Conservation (phyloP, 2,113 vertebrate genomes). For the Mesoclemmys tuberculata region DNA sequence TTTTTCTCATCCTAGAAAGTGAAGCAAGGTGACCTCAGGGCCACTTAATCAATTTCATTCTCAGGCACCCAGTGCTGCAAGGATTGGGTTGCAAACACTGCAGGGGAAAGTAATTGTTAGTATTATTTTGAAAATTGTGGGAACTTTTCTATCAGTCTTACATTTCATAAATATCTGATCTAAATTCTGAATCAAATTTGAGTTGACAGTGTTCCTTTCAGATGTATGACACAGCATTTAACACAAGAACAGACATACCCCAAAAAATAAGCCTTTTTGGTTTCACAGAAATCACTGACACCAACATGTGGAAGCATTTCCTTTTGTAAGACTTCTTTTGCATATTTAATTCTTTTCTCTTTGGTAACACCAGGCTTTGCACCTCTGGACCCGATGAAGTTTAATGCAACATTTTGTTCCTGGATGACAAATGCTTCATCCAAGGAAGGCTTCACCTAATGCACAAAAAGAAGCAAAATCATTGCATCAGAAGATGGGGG, state of each 20-base stretch:
- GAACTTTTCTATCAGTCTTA: accelerated
- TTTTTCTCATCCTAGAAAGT: not conserved
- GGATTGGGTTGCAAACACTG: not conserved
- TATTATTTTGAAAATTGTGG: not conserved
- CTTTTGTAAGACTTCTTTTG: constrained; percentile 97
- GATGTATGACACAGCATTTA: not conserved
- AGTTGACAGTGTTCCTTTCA: not conserved
- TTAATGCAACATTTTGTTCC: constrained; percentile 97
- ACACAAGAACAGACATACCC: constrained; percentile 83
- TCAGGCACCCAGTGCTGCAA: not conserved
- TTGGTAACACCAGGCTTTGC: constrained; percentile 99
- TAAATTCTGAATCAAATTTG: not conserved
- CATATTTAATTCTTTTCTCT: constrained; percentile 97
- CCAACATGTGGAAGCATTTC: constrained; percentile 98
- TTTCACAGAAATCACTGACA: constrained; percentile 99
- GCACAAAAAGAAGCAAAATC: constrained; percentile 16
- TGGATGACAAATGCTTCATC: constrained; percentile 99
- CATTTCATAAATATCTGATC: not conserved
- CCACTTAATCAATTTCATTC: too few species aligned
- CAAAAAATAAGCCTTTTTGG: constrained; percentile 98
- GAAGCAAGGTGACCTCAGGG: too few species aligned
- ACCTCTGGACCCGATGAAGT: constrained; percentile 98
- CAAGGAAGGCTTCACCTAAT: constrained; percentile 94
- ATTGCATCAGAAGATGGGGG: not conserved
- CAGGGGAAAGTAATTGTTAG: not conserved